These are phyloP conservation scores for Cyaniris semiargus DNA, from an alignment of 2,888 invertebrate genomes.

Conservation along the genomic window DNA sequence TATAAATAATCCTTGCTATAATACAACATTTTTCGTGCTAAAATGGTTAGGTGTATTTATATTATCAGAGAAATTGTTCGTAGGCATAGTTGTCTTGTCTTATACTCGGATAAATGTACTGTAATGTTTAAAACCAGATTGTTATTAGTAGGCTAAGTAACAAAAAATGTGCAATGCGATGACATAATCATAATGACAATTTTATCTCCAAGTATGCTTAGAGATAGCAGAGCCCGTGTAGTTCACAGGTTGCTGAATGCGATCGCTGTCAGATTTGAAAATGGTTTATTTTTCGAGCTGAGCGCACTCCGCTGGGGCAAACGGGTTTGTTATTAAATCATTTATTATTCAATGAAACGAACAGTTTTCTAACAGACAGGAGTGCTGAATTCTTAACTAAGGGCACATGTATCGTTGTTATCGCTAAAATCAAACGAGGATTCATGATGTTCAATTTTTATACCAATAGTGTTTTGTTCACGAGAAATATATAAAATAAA, in stretches of 20 bases:
- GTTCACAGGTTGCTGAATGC: slow-evolving; percentile 46
- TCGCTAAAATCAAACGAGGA: slow-evolving; percentile 37
- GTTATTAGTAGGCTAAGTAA: too few species aligned
- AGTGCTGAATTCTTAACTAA: slow-evolving; percentile 36
- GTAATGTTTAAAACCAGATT: too few species aligned
- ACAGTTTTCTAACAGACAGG: slow-evolving; percentile 68
- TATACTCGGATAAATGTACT: too few species aligned
- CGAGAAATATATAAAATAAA: background rate
- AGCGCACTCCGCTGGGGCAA: slow-evolving; percentile 69
- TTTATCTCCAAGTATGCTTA: too few species aligned
- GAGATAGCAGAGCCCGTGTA: slow-evolving; percentile 1
- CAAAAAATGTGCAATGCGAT: too few species aligned
- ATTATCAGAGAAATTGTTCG: too few species aligned
- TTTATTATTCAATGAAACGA: slow-evolving; percentile 79
- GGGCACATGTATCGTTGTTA: slow-evolving; percentile 38
- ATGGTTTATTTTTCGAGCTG: slow-evolving; percentile 74
- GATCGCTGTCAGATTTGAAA: slow-evolving; percentile 66
- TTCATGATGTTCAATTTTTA: background rate
- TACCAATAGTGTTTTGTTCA: background rate
- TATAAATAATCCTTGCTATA: background rate
- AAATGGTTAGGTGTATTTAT: too few species aligned
- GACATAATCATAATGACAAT: too few species aligned
- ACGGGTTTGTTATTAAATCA: slow-evolving; percentile 79
- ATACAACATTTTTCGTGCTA: too few species aligned
- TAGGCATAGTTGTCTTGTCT: too few species aligned